Evolutionary conservation across 2,888 invertebrate species (phyloP).

Genomic region (Euphydryas editha): DNA sequence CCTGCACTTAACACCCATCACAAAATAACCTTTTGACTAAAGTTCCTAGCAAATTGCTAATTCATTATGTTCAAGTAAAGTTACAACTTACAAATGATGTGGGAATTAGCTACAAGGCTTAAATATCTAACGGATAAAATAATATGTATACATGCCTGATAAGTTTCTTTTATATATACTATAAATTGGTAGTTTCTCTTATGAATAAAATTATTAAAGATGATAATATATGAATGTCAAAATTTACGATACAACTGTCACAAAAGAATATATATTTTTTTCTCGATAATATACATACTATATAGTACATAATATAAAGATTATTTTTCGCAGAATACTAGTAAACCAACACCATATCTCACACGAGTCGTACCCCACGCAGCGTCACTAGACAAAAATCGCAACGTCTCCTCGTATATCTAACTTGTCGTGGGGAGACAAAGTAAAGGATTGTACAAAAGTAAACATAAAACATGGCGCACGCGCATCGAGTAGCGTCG

Average conservation of each 20-base stretch:
- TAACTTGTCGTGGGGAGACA: constrained; percentile 69
- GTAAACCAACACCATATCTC: constrained; percentile 51
- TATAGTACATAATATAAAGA: background rate
- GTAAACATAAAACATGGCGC: constrained; percentile 73
- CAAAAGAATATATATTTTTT: background rate
- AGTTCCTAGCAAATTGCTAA: constrained; percentile 38
- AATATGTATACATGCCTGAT: background rate
- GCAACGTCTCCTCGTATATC: constrained; percentile 73
- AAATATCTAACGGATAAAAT: constrained; percentile 5
- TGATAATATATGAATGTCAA: too few relatives aligned
- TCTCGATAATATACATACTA: background rate
- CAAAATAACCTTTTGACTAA: constrained; percentile 43
- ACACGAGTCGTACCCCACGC: constrained; percentile 68
- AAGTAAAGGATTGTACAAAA: constrained; percentile 74
- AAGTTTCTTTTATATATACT: background rate
- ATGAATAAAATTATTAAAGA: background rate
- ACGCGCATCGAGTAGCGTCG: constrained; percentile 68
- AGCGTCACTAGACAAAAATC: constrained; percentile 79
- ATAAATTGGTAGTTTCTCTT: background rate
- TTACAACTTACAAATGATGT: constrained; percentile 8
- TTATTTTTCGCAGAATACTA: constrained; percentile 19
- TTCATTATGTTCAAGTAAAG: constrained; percentile 28
- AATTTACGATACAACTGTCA: background rate
- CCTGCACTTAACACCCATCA: constrained; percentile 51
- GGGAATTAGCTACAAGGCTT: background rate